These are phyloP conservation scores for Ambastaia sidthimunki DNA, from an alignment of 2,797 vertebrate genomes.

Conservation along the genomic window DNA sequence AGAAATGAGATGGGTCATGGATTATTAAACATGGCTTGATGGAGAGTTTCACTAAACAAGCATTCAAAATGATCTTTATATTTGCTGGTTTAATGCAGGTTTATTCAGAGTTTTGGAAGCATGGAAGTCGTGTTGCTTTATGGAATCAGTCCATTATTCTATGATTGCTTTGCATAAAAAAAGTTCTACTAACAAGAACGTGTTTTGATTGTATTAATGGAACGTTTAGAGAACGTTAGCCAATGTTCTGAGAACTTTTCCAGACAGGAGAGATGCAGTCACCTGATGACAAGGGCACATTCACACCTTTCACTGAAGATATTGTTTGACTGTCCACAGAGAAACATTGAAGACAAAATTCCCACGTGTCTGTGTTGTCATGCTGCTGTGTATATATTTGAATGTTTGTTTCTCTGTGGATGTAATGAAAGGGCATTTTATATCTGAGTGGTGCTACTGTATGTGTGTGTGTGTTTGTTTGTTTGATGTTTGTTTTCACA, in stretches of 20 bases:
- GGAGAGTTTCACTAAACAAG: conserved; percentile 41
- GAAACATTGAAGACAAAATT: background rate
- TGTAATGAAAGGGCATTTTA: background rate
- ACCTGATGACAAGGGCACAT: conserved; percentile 25
- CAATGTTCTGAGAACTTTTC: no score
- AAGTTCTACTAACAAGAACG: no score
- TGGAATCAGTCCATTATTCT: background rate
- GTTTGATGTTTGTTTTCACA: conserved; percentile 18
- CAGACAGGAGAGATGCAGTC: background rate
- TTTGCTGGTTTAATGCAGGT: conserved; percentile 12
- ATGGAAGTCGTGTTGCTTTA: background rate
- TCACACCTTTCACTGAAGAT: background rate
- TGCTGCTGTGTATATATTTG: background rate
- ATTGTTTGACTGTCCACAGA: background rate
- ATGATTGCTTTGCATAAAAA: background rate
- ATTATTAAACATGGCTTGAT: conserved; percentile 44
- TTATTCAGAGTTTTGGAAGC: background rate
- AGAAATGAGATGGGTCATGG: conserved; percentile 38
- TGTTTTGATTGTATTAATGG: no score
- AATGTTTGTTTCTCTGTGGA: background rate
- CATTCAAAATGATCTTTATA: background rate
- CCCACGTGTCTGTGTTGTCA: background rate
- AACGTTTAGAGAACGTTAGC: no score
- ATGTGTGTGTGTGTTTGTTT: conserved; percentile 23
- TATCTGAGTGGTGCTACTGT: background rate